phyloP scores from a whole-genome alignment of 64 coral and sea anemone species.

The Cladopsammia gracilis region DNA sequence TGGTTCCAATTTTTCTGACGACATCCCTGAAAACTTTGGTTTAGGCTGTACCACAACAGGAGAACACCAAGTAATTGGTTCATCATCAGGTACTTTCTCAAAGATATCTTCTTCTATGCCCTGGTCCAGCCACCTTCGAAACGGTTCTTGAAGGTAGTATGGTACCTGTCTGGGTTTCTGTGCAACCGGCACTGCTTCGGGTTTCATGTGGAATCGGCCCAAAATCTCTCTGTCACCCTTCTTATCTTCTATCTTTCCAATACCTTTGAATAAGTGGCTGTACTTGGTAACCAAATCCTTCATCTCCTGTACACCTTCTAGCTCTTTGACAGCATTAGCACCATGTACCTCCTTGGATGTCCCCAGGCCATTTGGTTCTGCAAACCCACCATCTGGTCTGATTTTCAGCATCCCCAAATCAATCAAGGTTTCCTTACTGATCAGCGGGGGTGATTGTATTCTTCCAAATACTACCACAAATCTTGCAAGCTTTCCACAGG shows the following conservation, averaged over 20 bases:
- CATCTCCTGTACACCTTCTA: not conserved
- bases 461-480: slow-evolving; percentile 61
- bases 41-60: slow-evolving; percentile 70
- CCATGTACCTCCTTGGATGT: not conserved
- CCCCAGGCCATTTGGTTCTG: slow-evolving; percentile 43
- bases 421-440: slow-evolving; percentile 59
- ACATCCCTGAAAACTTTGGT: slow-evolving; percentile 39
- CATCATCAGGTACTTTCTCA: slow-evolving; percentile 41
- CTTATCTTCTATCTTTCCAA: slow-evolving; percentile 32
- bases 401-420: slow-evolving; percentile 76
- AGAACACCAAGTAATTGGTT: slow-evolving; percentile 68
- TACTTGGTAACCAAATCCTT: slow-evolving; percentile 1
- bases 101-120: slow-evolving; percentile 55
- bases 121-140: slow-evolving; percentile 65
- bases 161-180: slow-evolving; percentile 64
- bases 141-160: slow-evolving; percentile 59
- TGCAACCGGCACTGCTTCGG: slow-evolving; percentile 44
- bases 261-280: slow-evolving; percentile 16
- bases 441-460: slow-evolving; percentile 66
- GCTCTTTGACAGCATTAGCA: not conserved
- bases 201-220: slow-evolving; percentile 32
- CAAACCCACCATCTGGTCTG: slow-evolving; percentile 57
- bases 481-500: slow-evolving; percentile 28
- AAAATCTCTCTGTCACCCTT: slow-evolving; percentile 1
- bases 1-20: slow-evolving; percentile 31